Percentiles rank a stretch among this genome's conserved stretches.
Conservation (phyloP, 2,113 vertebrate genomes). For the Pithys albifrons region DNA sequence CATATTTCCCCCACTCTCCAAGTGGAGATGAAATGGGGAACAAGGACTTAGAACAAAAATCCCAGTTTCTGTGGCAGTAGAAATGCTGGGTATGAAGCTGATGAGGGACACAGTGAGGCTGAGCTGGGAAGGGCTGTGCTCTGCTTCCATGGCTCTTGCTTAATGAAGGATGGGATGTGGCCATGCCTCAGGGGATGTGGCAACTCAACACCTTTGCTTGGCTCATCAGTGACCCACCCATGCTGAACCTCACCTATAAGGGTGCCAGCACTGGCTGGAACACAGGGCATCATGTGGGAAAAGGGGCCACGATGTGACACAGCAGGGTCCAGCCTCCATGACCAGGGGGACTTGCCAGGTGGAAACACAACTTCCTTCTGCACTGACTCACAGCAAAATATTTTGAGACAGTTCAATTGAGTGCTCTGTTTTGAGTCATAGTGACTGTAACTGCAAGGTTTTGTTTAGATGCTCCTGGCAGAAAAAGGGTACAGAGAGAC, state of each 20-base stretch:
- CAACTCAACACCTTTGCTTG: background rate
- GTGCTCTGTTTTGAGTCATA: background rate
- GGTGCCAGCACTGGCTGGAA: background rate
- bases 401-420: background rate
- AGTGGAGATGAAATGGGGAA: background rate
- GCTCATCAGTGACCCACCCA: background rate
- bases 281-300: rapidly evolving
- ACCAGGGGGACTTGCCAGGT: background rate
- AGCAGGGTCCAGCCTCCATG: background rate
- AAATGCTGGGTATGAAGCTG: background rate
- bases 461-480: background rate
- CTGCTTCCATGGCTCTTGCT: background rate
- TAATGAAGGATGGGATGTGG: background rate
- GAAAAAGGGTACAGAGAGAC: background rate
- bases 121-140: background rate
- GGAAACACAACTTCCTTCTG: background rate
- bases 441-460: background rate
- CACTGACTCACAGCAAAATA: background rate
- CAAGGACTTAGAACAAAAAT: background rate
- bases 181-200: background rate
- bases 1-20: background rate
- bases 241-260: background rate
- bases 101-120: background rate
- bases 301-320: background rate
- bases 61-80: background rate